Evolutionary conservation across 2,797 vertebrate species (phyloP), one percentile per base, ranked within the genome.

Genomic region (Lagorchestes hirsutus): DNA sequence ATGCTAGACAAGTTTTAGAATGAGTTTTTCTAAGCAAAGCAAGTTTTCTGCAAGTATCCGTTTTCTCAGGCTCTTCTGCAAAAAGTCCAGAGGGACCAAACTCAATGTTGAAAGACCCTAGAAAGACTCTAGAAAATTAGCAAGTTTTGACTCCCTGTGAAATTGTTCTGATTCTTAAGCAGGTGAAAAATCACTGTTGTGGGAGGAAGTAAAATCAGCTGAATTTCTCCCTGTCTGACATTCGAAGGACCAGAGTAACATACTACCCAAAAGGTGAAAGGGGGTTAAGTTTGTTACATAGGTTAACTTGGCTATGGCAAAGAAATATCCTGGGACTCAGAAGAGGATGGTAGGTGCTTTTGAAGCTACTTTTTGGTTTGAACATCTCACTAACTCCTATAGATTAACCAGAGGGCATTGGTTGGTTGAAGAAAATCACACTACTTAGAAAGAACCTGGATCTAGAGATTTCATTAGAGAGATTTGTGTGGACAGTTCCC

Each of bases 31-130:
- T 58, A 27, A 74, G 55, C 31, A 82, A 91, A 4, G 14, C 58
- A 90, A 97, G 97, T 96, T 87, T 96, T 96, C 59, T 55, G 52
- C 5, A 87, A 24, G 52, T 46, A 55, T 93, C 28, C 54, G 29
- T 56, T 62, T 87, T 93, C 95, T 92, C 62, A 27, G 54, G 56
- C 54, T 91, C 92, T 87, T 87, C 87, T 1, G 92, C 52, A 52
- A 92, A 91, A 82, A 34, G 52, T 0, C 46, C 91, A 87, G 40
- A 92, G 91, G 34, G 90, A 27, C 90, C n/a, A 50, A 55, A 5
- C n/a, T 40, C 90, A 27, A 27, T 54, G 0, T 1, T 4, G n/a
- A 27, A 50, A 87, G 50, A 87, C 40, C 27, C 27, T 3, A 87
- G 3, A 87, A 82, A 12, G 40, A 56, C 18, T 56, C 55, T 40